Conservation (phyloP, 2,113 vertebrate genomes). For the Chaetodon auriga region DNA sequence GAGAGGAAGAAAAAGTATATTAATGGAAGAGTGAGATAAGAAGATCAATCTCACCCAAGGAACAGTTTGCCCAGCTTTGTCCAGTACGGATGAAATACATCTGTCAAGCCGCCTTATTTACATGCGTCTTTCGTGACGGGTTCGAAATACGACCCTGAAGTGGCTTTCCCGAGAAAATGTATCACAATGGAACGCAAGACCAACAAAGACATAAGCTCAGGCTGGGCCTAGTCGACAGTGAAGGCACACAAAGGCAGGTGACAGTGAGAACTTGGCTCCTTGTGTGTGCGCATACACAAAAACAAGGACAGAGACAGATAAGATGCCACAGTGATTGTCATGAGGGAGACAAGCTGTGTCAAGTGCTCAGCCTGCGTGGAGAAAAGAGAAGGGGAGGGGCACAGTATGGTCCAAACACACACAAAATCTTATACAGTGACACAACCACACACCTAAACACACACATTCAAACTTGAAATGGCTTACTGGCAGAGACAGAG, state of each 20-base stretch:
- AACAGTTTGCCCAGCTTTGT: not conserved
- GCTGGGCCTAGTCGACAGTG: constrained; percentile 17
- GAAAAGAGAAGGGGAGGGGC: constrained; percentile 26
- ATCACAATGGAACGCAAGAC: constrained; percentile 6
- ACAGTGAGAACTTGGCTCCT: constrained; percentile 48
- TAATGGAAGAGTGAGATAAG: not conserved
- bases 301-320: constrained; percentile 55
- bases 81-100: not conserved
- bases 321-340: constrained; percentile 59
- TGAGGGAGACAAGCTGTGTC: constrained; percentile 65
- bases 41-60: not conserved
- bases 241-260: constrained; percentile 40
- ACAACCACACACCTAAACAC: constrained; percentile 32
- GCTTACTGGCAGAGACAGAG: constrained; percentile 32
- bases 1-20: not conserved
- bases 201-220: constrained; percentile 32
- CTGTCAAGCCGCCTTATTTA: not conserved
- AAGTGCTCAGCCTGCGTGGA: constrained; percentile 66
- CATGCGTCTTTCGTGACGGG: not conserved
- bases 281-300: constrained; percentile 21
- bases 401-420: constrained; percentile 35
- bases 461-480: constrained; percentile 48
- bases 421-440: constrained; percentile 44
- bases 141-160: not conserved
- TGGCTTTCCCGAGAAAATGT: not conserved